Conservation (phyloP, 1,140 invertebrate species). For the Cyclina sinensis region DNA sequence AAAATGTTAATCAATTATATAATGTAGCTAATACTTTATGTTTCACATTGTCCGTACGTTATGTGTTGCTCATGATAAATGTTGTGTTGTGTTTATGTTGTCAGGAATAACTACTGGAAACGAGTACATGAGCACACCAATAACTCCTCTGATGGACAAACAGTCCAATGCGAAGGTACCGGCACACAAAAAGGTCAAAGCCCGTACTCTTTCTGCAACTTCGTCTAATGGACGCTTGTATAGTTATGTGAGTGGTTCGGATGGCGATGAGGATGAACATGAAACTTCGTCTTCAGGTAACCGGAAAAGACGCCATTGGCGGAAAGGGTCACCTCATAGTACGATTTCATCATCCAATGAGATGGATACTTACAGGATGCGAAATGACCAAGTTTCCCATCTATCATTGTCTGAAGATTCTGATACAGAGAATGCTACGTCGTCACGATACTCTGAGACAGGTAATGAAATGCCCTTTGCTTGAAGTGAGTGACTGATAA, state of each 20-base stretch:
- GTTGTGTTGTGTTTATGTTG: slow-evolving; percentile 64
- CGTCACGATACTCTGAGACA: slow-evolving; percentile 35
- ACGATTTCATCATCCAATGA: slow-evolving; percentile 76
- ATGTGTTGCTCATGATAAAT: slow-evolving; percentile 26
- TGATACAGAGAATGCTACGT: slow-evolving; percentile 53
- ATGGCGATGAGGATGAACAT: slow-evolving; percentile 80
- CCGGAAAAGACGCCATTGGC: slow-evolving; percentile 50
- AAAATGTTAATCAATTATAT: too few relatives aligned
- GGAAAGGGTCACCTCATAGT: slow-evolving; percentile 69
- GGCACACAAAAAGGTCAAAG: slow-evolving; percentile 47
- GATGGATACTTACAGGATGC: slow-evolving; percentile 67
- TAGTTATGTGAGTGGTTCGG: slow-evolving; percentile 82
- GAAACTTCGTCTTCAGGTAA: slow-evolving; percentile 58
- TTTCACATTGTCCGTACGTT: slow-evolving; percentile 25
- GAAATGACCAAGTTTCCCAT: slow-evolving; percentile 71
- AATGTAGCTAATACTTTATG: slow-evolving; percentile 10
- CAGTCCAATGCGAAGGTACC: background rate
- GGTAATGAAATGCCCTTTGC: slow-evolving; percentile 43
- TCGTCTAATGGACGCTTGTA: slow-evolving; percentile 65
- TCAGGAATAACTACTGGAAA: slow-evolving; percentile 59
- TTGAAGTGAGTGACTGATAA: background rate
- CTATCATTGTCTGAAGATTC: slow-evolving; percentile 73
- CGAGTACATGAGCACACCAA: slow-evolving; percentile 63
- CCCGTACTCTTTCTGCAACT: slow-evolving; percentile 37
- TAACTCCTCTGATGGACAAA: slow-evolving; percentile 60